Base-by-base conservation (phyloP, 2,888 invertebrate species). In the Napeogenes inachia region DNA sequence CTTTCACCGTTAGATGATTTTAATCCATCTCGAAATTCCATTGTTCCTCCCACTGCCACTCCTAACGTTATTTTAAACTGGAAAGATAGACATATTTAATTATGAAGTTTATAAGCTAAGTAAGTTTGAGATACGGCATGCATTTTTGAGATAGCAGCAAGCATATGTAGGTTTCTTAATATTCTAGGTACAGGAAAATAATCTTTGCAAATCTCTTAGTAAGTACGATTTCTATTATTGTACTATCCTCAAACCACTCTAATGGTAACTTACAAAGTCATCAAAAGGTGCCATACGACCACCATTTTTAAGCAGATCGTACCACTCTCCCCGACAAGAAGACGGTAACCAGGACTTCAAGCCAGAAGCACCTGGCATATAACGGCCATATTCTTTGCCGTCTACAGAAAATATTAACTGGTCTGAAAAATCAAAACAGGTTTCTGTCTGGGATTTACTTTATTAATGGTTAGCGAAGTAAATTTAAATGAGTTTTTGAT, bases 41-140 rank as follows among this genome's bases (percentile, higher is more conserved):
- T 82, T 10, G 87, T 73, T 42, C 93, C 93, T 21, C 93, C 94
- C 30, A 92, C 93, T 54, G 92, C 93, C 21, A 94, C 81, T 32
- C 94, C 93, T 63, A 94, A 65, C 13, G 92, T 86, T 42, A 94
- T 72, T 71, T 89, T 91, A 76, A 92, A 92, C 93, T 93, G 47
- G 13, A 67, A 63, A 45, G 21, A 57, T 42, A 54, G 55, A 21
- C 21, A 21, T 21, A 21, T 21, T 21, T 21, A 21, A 21, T 21
- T 21, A 21, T 21, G 21, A 21, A 10, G 8, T 6, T 10, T 42
- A 10, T 12, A 10, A 42, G 8, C 10, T 21, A 21, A 21, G 42
- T 42, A 42, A 10, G 10, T 42, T 42, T 10, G 10, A 42, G 8
- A 6, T 42, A 42, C 3, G 12, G 10, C 8, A 3, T 10, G 8